Conservation (phyloP, 2,797 vertebrate species). For the Labeo calbasu region DNA sequence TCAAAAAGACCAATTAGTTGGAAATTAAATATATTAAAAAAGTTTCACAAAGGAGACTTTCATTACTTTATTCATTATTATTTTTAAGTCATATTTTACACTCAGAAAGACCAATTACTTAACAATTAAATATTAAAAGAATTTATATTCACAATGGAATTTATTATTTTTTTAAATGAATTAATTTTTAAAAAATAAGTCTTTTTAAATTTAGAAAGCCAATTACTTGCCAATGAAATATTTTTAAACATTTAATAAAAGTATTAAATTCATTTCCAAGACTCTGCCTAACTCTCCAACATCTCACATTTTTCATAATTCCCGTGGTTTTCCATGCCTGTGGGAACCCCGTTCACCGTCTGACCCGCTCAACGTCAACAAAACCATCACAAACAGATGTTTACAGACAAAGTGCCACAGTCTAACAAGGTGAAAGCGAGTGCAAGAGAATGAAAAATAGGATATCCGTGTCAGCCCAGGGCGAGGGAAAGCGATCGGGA, state of each 20-base stretch:
- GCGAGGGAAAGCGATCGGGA: neutral
- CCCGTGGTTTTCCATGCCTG: neutral
- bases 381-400: slow-evolving; percentile 9
- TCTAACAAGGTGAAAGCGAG: slow-evolving; percentile 9
- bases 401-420: slow-evolving; percentile 5
- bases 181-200: neutral
- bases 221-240: neutral
- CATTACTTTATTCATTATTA: neutral
- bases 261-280: neutral
- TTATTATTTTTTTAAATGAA: neutral
- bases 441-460: slow-evolving; percentile 10
- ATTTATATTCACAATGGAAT: neutral
- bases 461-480: neutral
- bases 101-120: neutral
- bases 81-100: neutral
- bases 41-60: too few species aligned
- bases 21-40: too few species aligned
- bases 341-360: neutral
- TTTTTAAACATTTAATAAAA: neutral
- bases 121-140: neutral
- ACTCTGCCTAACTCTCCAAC: neutral
- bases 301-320: too few species aligned
- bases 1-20: too few species aligned
- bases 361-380: neutral
- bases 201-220: neutral